Conservation (phyloP, 2,113 vertebrate genomes). For the Arenaria interpres region DNA sequence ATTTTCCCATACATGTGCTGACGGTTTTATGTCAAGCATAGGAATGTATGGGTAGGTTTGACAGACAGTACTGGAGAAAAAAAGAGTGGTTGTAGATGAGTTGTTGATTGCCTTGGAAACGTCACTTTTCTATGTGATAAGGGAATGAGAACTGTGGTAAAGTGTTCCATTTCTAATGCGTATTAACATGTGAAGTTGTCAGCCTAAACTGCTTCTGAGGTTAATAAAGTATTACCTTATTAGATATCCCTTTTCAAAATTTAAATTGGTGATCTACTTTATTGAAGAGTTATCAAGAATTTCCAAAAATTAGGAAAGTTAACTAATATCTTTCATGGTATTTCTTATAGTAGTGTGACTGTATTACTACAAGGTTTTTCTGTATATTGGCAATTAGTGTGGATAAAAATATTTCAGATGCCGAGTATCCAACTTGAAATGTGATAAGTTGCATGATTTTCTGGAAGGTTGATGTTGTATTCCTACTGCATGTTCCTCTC, state of each 20-base stretch:
- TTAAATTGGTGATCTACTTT: neutral
- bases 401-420: neutral
- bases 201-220: neutral
- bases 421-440: neutral
- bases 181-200: neutral
- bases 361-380: neutral
- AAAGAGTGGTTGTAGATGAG: conserved; percentile 7
- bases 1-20: neutral
- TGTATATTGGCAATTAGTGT: neutral
- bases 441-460: neutral
- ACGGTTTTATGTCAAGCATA: conserved; percentile 22
- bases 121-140: conserved; percentile 11
- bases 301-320: neutral
- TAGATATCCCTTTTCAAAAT: neutral
- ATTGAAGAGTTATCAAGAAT: neutral
- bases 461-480: neutral
- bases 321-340: neutral
- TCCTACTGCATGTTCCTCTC: neutral
- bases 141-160: conserved; percentile 30
- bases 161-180: neutral
- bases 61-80: conserved; percentile 8
- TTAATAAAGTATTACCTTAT: neutral
- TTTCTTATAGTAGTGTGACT: neutral
- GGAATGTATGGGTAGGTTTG: conserved; percentile 16
- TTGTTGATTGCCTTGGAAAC: conserved; percentile 58